Evolutionary conservation across 2,113 vertebrate species (phyloP).

Genomic region (Dipodomys merriami): DNA sequence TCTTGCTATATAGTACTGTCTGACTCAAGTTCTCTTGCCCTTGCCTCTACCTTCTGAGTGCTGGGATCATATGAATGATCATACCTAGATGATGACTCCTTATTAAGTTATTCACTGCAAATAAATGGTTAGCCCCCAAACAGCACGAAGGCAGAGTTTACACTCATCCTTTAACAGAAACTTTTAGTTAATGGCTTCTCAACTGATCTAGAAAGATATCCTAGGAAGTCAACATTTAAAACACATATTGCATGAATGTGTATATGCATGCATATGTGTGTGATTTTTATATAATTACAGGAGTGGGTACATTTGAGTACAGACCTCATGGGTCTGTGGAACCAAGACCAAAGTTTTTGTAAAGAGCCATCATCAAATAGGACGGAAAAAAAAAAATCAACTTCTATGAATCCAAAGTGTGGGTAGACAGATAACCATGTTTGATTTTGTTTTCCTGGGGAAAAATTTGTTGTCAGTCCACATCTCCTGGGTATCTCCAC

Average conservation of each 20-base stretch:
- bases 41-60: not conserved
- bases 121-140: not conserved
- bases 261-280: no score
- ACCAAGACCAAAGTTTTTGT: not conserved
- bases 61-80: not conserved
- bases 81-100: not conserved
- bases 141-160: not conserved
- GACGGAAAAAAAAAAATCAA: no score
- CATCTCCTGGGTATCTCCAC: not conserved
- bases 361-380: not conserved
- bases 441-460: conserved; percentile 23
- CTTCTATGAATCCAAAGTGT: not conserved
- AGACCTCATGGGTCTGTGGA: conserved; percentile 38
- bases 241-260: not conserved
- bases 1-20: not conserved
- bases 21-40: not conserved
- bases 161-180: conserved; percentile 7
- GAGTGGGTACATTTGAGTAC: not conserved
- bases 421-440: conserved; percentile 6
- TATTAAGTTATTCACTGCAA: conserved; percentile 1
- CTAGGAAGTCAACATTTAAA: conserved; percentile 32
- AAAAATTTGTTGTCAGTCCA: conserved; percentile 3
- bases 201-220: conserved; percentile 46
- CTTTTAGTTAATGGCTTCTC: conserved; percentile 37
- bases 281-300: not conserved